Evolutionary conservation across 1,140 invertebrate species (phyloP), one percentile per base, ranked within the genome.

Genomic region (Ceratina japonica): DNA sequence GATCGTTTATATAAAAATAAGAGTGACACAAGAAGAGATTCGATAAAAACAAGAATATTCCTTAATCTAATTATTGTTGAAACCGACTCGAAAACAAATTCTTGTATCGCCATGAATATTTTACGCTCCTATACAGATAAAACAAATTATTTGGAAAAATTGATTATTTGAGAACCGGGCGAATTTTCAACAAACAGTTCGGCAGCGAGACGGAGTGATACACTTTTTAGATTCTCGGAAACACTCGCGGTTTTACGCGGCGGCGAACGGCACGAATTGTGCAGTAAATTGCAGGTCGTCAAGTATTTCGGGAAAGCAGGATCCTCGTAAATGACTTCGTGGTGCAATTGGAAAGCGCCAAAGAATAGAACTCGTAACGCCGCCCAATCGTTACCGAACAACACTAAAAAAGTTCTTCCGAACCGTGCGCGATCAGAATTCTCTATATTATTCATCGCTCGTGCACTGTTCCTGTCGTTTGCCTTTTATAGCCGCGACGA

Each of bases 211-310:
- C 3, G 27, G 49, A 71, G 37, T n/a, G 75, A 71, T 71, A 71
- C 22, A 61, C 58, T 62, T 71, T 77, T 77, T 31, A 61, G 58
- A 16, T 77, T 71, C 75, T 22, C 20, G 18, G 68, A 77, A 71
- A 71, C 75, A 22, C 44, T 69, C n/a, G 65, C 59, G 44, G 49
- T 71, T 77, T 77, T 77, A 77, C 51, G 66, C 4, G 59, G 56
- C 66, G 54, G 16, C 54, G 54, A 31, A 20, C 37, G 37, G 37
- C 7, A n/a, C 65, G 44, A 71, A 71, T 77, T 54, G 49, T 44
- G 20, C 49, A 24, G 20, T 63, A 77, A 77, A 77, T 71, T 71
- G 37, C 7, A 65, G n/a, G 7, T 74, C 24, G 61, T 54, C 20
- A 54, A 61, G 16, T 54, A 62, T 77, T 71, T 77, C 49, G 13